Evolutionary conservation across 2,113 vertebrate species (phyloP), one percentile per base, ranked within the genome.

Genomic region (Martes martes): DNA sequence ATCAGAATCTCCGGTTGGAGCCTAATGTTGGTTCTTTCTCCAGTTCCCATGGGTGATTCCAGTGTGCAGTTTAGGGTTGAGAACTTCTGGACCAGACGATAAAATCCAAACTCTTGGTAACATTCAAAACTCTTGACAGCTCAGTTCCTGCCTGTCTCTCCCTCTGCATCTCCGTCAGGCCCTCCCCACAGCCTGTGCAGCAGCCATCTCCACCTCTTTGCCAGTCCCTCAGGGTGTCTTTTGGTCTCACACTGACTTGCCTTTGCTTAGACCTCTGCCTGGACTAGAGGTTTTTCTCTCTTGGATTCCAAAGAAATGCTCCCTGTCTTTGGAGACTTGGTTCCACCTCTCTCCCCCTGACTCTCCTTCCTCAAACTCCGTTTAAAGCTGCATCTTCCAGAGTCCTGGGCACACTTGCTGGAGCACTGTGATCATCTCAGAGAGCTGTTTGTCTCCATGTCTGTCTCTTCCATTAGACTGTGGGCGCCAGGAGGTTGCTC

Each of bases 361-460:
- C 11, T 26, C 36, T 74, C 13, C 23, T n/a, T 84, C 47, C 63
- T 57, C 39, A 63, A 26, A 90, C 45, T 88, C 39, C 26, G 11
- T 26, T 31, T 31, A 52, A 82, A 19, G 39, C 31, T 63, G 31
- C 33, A 31, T 74, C 19, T 28, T 86, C 36, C 31, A 55, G 28
- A 82, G 81, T 14, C 74, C n/a, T 4, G 23, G 63, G 9, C 9
- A 5, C 5, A 7, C 26, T 79, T 26, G 2, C 14, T 42, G 6
- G 47, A 69, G 63, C 14, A 1, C 39, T 21, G 26, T 5, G 4
- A 4, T n/a, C 50, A 2, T 36, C 19, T 4, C 0, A 2, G 23
- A 67, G 61, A 69, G 55, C 63, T n/a, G 4, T 55, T 16, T 33
- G 33, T 74, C 39, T 36, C 83, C 36, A 10, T 28, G 24, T 63